A percentile compares a stretch with the other conserved stretches of the same genome.
Evolutionary conservation across 2,113 vertebrate species (phyloP).

Genomic region (Odontesthes bonariensis): DNA sequence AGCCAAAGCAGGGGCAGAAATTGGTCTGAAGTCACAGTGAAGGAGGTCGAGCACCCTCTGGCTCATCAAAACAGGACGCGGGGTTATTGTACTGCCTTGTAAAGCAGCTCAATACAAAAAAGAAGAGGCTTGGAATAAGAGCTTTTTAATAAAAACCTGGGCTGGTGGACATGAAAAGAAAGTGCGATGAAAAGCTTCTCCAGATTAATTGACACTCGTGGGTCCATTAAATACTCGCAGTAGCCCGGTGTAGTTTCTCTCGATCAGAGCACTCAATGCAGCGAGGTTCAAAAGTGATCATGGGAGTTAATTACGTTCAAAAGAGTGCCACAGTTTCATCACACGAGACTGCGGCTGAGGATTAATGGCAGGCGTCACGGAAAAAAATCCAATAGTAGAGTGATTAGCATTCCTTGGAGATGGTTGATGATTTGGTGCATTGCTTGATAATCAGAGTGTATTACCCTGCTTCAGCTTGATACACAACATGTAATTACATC

Average conservation of each 20-base stretch:
- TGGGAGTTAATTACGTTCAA: slow-evolving; percentile 77
- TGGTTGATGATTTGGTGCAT: slow-evolving; percentile 49
- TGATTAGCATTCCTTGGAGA: slow-evolving; percentile 75
- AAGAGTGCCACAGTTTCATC: slow-evolving; percentile 68
- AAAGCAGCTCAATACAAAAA: slow-evolving; percentile 49
- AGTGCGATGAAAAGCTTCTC: slow-evolving; percentile 68
- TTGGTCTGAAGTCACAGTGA: slow-evolving; percentile 22
- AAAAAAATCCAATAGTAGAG: slow-evolving; percentile 69
- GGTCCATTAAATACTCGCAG: slow-evolving; percentile 74
- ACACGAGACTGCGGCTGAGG: slow-evolving; percentile 49
- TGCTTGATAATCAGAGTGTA: slow-evolving; percentile 65
- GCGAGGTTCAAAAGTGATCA: slow-evolving; percentile 69
- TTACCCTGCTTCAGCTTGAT: slow-evolving; percentile 55
- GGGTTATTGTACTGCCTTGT: slow-evolving; percentile 42
- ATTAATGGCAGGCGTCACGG: slow-evolving; percentile 77
- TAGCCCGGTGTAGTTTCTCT: slow-evolving; percentile 64
- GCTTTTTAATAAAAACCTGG: slow-evolving; percentile 69
- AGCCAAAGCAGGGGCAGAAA: slow-evolving; percentile 7
- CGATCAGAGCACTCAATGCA: slow-evolving; percentile 64
- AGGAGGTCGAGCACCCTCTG: slow-evolving; percentile 34
- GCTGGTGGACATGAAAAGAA: slow-evolving; percentile 68
- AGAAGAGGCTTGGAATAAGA: slow-evolving; percentile 41
- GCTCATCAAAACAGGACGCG: slow-evolving; percentile 36
- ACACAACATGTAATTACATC: slow-evolving; percentile 69
- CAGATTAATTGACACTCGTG: slow-evolving; percentile 72